A percentile compares a stretch with the other conserved stretches of the same genome.
phyloP scores from a whole-genome alignment of 35 echinoderm and acorn worm species.

The Lytechinus variegatus region DNA sequence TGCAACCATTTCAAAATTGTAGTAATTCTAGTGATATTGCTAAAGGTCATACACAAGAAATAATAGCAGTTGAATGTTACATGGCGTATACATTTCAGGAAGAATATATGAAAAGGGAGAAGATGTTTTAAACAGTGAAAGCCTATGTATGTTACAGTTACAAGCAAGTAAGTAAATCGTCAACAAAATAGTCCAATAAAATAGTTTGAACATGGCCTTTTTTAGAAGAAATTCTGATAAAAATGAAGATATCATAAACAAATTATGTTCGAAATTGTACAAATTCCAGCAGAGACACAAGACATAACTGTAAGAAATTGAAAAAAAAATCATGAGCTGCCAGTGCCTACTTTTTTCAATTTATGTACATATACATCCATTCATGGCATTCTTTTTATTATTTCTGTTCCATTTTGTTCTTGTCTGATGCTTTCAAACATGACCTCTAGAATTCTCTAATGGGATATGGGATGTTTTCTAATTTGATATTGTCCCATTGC shows the following conservation, averaged over 20 bases:
- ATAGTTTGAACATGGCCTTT: no score
- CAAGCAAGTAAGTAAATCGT: no score
- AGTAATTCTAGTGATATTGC: no score
- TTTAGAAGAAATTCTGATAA: background rate
- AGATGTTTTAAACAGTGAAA: background rate
- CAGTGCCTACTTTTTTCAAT: background rate
- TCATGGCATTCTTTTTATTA: background rate
- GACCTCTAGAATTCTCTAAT: background rate
- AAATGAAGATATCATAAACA: background rate
- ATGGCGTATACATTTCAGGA: background rate
- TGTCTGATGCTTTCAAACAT: background rate
- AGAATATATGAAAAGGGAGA: background rate
- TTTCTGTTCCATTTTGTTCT: background rate
- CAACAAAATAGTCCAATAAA: no score
- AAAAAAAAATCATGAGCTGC: background rate
- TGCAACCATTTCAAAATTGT: background rate
- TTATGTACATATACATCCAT: background rate
- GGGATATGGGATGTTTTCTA: background rate
- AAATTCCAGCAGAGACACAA: background rate
- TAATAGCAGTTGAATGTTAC: no score
- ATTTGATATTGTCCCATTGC: background rate
- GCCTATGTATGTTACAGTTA: no score
- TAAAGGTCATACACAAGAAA: no score
- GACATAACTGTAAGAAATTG: background rate
- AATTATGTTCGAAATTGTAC: background rate